Conservation (phyloP, 2,888 invertebrate genomes). For the Dolomedes plantarius region DNA sequence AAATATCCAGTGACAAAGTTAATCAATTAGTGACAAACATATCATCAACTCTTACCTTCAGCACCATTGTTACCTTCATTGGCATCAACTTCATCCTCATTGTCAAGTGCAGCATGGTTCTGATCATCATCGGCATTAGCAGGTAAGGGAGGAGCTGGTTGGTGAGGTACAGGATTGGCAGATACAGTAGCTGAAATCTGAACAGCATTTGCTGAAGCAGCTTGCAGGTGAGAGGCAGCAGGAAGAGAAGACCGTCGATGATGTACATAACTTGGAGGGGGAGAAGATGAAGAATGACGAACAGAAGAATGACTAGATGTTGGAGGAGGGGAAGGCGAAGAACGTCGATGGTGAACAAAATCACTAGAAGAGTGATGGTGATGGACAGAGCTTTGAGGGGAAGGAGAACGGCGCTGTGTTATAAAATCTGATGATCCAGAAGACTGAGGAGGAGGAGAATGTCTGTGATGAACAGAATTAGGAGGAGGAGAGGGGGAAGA, state of each 20-base stretch:
- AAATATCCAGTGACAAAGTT: no score
- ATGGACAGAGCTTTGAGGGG: neutral
- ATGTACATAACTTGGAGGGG: neutral
- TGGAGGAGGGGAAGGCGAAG: neutral
- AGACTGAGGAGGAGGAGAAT: neutral
- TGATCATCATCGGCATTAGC: neutral
- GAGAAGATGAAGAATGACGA: neutral
- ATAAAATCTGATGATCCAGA: no score
- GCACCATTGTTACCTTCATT: constrained; percentile 76
- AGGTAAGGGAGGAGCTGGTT: neutral
- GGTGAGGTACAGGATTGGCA: neutral
- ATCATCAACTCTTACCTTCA: constrained; percentile 76
- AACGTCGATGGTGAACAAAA: neutral
- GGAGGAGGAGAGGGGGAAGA: neutral
- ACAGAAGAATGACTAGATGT: neutral
- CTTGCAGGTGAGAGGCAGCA: neutral
- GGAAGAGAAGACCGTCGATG: neutral
- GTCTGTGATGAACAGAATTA: neutral
- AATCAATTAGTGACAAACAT: no score
- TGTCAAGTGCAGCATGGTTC: neutral
- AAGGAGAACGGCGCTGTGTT: no score
- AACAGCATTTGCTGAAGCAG: neutral
- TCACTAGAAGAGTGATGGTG: neutral
- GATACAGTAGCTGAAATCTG: neutral
- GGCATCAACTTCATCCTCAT: constrained; percentile 63